These are phyloP conservation scores for Brienomyrus longianalis DNA, from an alignment of 2,113 vertebrate species.

Conservation along the genomic window DNA sequence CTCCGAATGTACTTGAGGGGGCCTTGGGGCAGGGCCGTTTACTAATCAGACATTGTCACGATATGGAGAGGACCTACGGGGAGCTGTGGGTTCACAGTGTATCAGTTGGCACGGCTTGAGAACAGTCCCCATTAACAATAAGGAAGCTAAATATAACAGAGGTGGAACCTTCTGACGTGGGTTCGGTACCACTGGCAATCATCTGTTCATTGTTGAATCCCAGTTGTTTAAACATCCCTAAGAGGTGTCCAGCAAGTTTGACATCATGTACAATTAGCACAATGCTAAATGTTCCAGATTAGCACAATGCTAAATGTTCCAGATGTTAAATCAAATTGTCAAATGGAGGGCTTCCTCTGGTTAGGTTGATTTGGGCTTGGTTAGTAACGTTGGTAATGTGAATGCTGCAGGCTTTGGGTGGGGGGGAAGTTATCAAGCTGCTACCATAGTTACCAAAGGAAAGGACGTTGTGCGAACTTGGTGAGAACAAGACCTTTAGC, in stretches of 20 bases:
- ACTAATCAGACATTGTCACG: not conserved
- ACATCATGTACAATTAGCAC: not conserved
- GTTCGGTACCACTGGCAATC: not conserved
- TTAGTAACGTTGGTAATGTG: not conserved
- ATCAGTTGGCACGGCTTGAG: not conserved
- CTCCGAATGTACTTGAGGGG: not conserved
- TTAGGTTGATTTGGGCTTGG: not conserved
- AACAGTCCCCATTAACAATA: not conserved
- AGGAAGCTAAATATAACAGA: not conserved
- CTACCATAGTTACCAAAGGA: slow-evolving; percentile 20
- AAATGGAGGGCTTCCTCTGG: not conserved
- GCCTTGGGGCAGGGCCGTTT: not conserved
- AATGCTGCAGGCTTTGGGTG: not conserved
- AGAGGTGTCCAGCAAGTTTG: not conserved
- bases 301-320: not conserved
- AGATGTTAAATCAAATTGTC: not conserved
- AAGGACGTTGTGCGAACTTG: not conserved
- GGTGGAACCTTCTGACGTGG: not conserved
- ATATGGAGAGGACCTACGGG: not conserved
- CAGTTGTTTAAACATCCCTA: not conserved
- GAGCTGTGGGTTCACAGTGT: slow-evolving; percentile 4
- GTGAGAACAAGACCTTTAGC: not conserved
- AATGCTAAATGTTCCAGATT: not conserved
- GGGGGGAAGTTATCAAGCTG: not conserved
- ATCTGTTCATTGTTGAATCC: not conserved